Evolutionary conservation across 2,888 invertebrate species (phyloP).

Genomic region (Isotomurus palustris): DNA sequence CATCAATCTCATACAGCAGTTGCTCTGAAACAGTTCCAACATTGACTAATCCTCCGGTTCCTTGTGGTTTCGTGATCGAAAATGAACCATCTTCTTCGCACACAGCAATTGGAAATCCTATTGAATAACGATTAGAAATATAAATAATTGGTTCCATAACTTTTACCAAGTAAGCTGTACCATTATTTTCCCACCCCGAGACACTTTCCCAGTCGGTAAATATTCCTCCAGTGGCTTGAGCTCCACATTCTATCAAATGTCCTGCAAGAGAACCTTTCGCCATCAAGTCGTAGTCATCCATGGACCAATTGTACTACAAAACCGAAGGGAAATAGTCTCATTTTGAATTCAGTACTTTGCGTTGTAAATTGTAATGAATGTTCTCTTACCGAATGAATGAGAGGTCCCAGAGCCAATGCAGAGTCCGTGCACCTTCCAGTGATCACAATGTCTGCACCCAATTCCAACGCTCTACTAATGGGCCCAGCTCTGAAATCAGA

Average conservation of each 20-base stretch:
- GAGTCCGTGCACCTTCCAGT: slow-evolving; percentile 55
- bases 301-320: slow-evolving; percentile 51
- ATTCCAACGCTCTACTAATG: slow-evolving; percentile 51
- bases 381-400: slow-evolving; percentile 50
- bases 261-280: slow-evolving; percentile 54
- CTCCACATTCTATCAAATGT: slow-evolving; percentile 56
- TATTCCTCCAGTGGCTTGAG: slow-evolving; percentile 54
- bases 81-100: slow-evolving; percentile 50
- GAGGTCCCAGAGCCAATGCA: slow-evolving; percentile 53
- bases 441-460: slow-evolving; percentile 55
- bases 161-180: no score
- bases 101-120: slow-evolving; percentile 54
- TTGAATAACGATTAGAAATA: no score
- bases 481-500: slow-evolving; percentile 50
- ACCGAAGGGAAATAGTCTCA: not conserved
- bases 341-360: not conserved
- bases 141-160: no score
- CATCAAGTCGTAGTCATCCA: slow-evolving; percentile 51
- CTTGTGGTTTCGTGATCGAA: slow-evolving; percentile 52
- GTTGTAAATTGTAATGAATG: not conserved
- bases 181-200: slow-evolving; percentile 50
- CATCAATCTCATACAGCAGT: slow-evolving; percentile 54
- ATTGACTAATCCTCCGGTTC: slow-evolving; percentile 53
- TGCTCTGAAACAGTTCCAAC: slow-evolving; percentile 53
- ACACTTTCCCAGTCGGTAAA: slow-evolving; percentile 54